phyloP scores from a whole-genome alignment of 2,797 vertebrate genomes.

The Schizothorax lantsangensis region DNA sequence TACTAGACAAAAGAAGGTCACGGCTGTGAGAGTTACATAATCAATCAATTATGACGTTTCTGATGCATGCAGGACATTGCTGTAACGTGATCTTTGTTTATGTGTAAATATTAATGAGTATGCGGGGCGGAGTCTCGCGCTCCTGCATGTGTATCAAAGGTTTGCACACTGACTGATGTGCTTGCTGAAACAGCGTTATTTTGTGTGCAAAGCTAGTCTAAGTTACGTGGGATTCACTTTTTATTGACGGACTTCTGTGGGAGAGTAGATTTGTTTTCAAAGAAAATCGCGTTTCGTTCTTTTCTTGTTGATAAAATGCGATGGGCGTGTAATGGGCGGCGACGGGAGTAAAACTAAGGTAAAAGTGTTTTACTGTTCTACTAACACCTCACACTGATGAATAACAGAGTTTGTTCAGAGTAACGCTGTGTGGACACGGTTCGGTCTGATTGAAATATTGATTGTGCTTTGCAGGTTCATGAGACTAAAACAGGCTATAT shows the following conservation, averaged over 20 bases:
- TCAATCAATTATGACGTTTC: slow-evolving; percentile 38
- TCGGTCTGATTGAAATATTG: not conserved
- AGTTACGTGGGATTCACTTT: not conserved
- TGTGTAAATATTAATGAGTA: slow-evolving; percentile 33
- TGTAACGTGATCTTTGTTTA: slow-evolving; percentile 15
- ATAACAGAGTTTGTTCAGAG: not conserved
- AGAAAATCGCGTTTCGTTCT: not conserved
- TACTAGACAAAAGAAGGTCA: not conserved
- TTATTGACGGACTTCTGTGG: not conserved
- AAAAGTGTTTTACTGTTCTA: slow-evolving; percentile 32
- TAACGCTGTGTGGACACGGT: not conserved
- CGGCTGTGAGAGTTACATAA: not conserved
- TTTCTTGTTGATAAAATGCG: not conserved
- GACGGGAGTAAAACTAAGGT: slow-evolving; percentile 68
- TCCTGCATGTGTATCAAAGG: not conserved
- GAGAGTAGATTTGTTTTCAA: not conserved
- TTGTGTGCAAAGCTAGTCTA: not conserved
- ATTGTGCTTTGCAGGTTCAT: not conserved
- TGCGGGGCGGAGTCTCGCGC: not conserved
- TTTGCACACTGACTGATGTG: not conserved
- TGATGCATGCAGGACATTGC: not conserved
- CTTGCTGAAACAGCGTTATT: not conserved
- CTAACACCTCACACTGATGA: not conserved
- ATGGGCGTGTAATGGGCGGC: slow-evolving; percentile 45
- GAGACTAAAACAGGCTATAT: not conserved